Evolutionary conservation across 2,888 invertebrate genomes (phyloP).

Genomic region (Xestia ashworthii): DNA sequence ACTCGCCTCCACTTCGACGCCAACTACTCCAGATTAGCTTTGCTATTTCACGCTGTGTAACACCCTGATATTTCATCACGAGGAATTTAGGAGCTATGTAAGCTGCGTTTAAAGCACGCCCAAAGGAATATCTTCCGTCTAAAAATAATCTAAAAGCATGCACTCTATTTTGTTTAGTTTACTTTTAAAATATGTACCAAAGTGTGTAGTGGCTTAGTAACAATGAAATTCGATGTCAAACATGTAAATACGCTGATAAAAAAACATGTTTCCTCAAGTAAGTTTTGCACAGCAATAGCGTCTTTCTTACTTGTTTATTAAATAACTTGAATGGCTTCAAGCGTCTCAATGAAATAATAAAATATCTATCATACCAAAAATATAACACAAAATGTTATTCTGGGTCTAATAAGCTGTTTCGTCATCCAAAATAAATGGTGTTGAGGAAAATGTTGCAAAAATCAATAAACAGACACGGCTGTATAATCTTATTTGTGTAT

Average conservation of each 20-base stretch:
- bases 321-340: conserved; percentile 23
- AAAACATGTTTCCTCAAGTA: conserved; percentile 9
- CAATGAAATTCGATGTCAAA: background rate
- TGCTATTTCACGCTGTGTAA: conserved; percentile 66
- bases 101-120: conserved; percentile 35
- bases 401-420: conserved; percentile 31
- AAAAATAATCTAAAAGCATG: conserved; percentile 41
- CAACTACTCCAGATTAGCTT: conserved; percentile 74
- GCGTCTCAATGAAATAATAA: conserved; percentile 22
- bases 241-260: background rate
- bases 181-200: background rate
- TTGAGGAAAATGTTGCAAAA: conserved; percentile 42
- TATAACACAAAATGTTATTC: conserved; percentile 20
- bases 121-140: conserved; percentile 17
- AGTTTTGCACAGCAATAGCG: conserved; percentile 2
- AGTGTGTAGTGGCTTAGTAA: background rate
- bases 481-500: conserved; percentile 48
- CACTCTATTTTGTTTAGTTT: conserved; percentile 30
- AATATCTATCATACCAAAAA: conserved; percentile 10
- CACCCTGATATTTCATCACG: conserved; percentile 58
- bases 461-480: conserved; percentile 47
- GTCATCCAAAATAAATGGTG: conserved; percentile 39
- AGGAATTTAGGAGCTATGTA: conserved; percentile 39
- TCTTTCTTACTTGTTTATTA: conserved; percentile 6
- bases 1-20: conserved; percentile 70